Evolutionary conservation across 2,113 vertebrate genomes (phyloP).

Genomic region (Oplegnathus fasciatus): DNA sequence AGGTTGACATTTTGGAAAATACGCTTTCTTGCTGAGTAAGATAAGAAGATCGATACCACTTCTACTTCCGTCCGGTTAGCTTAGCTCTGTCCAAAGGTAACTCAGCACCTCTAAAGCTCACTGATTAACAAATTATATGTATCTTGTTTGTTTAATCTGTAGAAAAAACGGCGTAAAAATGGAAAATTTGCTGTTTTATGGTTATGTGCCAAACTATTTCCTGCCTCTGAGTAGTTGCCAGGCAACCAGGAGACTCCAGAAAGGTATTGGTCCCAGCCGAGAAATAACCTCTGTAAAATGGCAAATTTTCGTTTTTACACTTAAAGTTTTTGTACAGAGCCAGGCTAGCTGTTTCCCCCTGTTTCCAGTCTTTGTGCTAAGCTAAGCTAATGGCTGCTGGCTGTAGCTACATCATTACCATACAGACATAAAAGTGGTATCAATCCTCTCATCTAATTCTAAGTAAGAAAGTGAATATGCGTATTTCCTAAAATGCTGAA

Average conservation of each 20-base stretch:
- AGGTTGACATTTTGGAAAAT: not conserved
- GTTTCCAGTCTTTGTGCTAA: not conserved
- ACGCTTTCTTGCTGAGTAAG: not conserved
- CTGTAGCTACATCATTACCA: not conserved
- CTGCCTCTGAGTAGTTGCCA: not conserved
- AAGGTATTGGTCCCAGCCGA: not conserved
- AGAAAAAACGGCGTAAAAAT: not conserved
- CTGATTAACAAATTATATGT: not conserved
- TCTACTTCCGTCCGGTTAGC: not conserved
- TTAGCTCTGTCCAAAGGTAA: not conserved
- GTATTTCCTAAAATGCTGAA: not conserved
- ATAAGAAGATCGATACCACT: constrained; percentile 18
- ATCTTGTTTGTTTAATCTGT: not conserved
- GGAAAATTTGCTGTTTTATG: not conserved
- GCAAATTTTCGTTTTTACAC: not conserved
- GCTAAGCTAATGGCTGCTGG: not conserved
- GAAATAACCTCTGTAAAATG: not conserved
- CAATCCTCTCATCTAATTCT: not conserved
- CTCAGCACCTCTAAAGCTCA: not conserved
- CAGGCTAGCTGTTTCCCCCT: too few relatives aligned
- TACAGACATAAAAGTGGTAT: not conserved
- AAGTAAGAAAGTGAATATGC: not conserved
- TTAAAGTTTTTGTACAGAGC: too few relatives aligned
- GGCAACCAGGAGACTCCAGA: not conserved
- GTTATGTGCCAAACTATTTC: not conserved